Base-by-base conservation (phyloP, 1,140 invertebrate genomes). In the Psilanteris sp. region DNA sequence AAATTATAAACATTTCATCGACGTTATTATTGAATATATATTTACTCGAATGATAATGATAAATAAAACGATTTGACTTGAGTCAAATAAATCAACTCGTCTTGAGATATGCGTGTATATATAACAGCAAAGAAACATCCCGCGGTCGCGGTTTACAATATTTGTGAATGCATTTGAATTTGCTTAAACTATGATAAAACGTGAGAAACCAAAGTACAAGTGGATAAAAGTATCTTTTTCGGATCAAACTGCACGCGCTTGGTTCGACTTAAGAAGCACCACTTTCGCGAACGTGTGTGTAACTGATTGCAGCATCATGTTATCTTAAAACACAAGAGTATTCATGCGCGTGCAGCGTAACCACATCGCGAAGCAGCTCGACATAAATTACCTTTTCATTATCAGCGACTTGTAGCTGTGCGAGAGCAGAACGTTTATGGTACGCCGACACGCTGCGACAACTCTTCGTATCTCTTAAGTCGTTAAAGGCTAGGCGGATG, bases 341-440 rank as follows among this genome's bases (percentile, higher is more conserved):
- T 67, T 79, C 74, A 71, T 66, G 62, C 52, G 68, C 61, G 72
- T 72, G 46, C 62, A 46, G 44, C 61, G 13, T 37, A 54, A 66
- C 50, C 36, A 24, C 59, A 27, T 46, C 44, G 62, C 54, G 34
- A 46, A 59, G 54, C 54, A 41, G 34, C 73, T 48, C 75, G 36
- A 79, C 77, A 77, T 83, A 81, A 84, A 83, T 83, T 84, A 79
- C 71, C 75, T 78, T 81, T 80, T 78, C 78, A 79, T 84, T 81
- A 83, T 84, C 80, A 82, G 59, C 68, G 76, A 73, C 66, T 74
- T 71, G 50, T 77, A 55, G 76, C 59, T 54, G 34, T 26, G 34
- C 48, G 71, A 72, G 72, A 70, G 62, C 57, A 54, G 52, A 68
- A 46, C 55, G 48, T 54, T 79, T 72, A 77, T 71, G 48, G 46